Conservation (phyloP, 2,888 invertebrate species). For the Andricus curvator region DNA sequence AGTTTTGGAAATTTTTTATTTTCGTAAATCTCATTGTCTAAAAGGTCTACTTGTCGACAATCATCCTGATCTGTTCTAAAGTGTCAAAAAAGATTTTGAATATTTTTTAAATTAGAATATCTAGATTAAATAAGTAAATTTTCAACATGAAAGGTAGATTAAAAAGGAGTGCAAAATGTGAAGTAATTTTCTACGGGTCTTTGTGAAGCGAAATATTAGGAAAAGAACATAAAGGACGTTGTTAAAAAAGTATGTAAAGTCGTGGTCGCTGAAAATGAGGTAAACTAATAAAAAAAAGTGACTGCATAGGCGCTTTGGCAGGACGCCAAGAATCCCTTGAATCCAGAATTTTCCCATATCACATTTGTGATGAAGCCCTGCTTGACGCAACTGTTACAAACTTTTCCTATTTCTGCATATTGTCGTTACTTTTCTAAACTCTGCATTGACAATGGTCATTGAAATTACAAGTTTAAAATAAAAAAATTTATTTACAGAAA, state of each 20-base stretch:
- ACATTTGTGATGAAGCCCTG: background rate
- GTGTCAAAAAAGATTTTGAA: too few species aligned
- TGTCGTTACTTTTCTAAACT: background rate
- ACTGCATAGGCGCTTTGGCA: background rate
- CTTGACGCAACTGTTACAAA: background rate
- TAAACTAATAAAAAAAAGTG: conserved; percentile 8
- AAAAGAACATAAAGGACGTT: background rate
- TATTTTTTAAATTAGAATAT: too few species aligned
- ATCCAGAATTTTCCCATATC: background rate
- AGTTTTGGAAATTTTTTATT: too few species aligned
- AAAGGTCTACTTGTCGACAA: too few species aligned
- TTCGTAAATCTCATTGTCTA: too few species aligned
- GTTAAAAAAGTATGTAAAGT: conserved; percentile 9
- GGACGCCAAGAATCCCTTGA: conserved; percentile 14
- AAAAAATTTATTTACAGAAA: too few species aligned
- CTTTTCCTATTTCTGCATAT: background rate
- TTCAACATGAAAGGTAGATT: background rate
- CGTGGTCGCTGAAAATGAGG: background rate
- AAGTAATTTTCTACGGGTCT: background rate
- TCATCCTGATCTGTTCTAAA: too few species aligned
- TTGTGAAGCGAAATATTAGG: background rate
- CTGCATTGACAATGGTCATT: too few species aligned
- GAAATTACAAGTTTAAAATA: too few species aligned
- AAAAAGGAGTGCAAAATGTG: background rate
- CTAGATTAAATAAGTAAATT: background rate